Base-by-base conservation (phyloP, 2,888 invertebrate genomes). In the Cheilosia scutellata region DNA sequence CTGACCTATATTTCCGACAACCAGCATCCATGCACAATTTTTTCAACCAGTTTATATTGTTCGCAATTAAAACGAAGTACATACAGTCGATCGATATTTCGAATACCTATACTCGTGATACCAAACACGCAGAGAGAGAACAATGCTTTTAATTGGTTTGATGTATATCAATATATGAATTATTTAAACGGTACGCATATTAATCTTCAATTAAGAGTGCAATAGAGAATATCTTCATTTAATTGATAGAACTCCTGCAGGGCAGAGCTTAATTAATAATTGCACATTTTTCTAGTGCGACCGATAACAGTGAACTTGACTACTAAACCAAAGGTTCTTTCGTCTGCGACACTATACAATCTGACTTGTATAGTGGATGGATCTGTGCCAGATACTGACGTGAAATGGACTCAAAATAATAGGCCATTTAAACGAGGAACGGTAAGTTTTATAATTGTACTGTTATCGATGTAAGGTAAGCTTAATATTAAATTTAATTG, bases 331-430 rank as follows among this genome's bases (percentile, higher is more conserved):
- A 93, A 93, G 89, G 94, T 95, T 89, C 93, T 98, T 93, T 95
- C 96, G 78, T 96, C 97, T 9, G 96, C 96, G 89, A 94, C 95
- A 90, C 95, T 96, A 90, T 96, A 97, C 91, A 95, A 95, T 89
- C 93, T 98, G 89, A 95, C 95, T 77, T 98, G 98, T 92, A 95
- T 96, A 90, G 96, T 96, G 62, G 94, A 95, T 88, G 98, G 98
- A 55, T 98, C 98, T 76, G 95, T 97, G 89, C 97, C 98, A 31
- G 95, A 96, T 88, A 97, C 98, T 40, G 95, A 95, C 89, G 95
- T 98, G 90, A 95, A 95, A 75, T 98, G 97, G 98, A 95, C 95
- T 90, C 95, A 96, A 91, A 97, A 96, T 91, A 96, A 96, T 92
- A 93, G 95, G 88, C 95, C 95, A 89, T 96, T 97, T 92, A 95